Evolutionary conservation across 2,113 vertebrate species (phyloP).

Genomic region (Pitta sordida): DNA sequence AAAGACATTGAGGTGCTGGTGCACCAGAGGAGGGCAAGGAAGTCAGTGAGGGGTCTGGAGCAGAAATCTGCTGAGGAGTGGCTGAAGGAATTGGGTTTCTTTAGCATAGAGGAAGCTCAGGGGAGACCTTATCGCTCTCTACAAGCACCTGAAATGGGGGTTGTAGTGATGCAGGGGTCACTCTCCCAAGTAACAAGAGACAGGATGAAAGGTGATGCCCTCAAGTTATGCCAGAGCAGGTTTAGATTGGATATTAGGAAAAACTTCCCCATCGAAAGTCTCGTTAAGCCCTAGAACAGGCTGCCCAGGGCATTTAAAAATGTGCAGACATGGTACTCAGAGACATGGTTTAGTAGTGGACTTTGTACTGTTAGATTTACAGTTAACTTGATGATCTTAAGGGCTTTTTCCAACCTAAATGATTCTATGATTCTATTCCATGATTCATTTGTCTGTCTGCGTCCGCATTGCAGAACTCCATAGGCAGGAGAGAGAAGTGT

Average conservation of each 20-base stretch:
- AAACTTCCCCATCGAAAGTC: neutral
- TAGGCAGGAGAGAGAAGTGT: neutral
- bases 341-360: neutral
- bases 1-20: neutral
- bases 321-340: rapidly evolving
- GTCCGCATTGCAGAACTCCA: neutral
- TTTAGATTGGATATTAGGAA: neutral
- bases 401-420: neutral
- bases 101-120: neutral
- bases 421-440: neutral
- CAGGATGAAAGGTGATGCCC: neutral
- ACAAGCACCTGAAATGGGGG: neutral
- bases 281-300: neutral
- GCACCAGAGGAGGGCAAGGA: rapidly evolving
- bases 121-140: neutral
- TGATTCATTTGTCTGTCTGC: neutral
- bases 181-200: neutral
- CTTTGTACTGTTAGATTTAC: neutral
- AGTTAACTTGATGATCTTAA: neutral
- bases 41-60: neutral
- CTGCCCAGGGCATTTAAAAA: neutral
- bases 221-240: neutral
- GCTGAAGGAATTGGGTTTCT: neutral
- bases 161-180: rapidly evolving
- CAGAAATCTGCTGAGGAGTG: neutral